Percentiles rank a stretch among this genome's conserved stretches.
Conservation (phyloP, 1,140 invertebrate species). For the Limonius californicus region DNA sequence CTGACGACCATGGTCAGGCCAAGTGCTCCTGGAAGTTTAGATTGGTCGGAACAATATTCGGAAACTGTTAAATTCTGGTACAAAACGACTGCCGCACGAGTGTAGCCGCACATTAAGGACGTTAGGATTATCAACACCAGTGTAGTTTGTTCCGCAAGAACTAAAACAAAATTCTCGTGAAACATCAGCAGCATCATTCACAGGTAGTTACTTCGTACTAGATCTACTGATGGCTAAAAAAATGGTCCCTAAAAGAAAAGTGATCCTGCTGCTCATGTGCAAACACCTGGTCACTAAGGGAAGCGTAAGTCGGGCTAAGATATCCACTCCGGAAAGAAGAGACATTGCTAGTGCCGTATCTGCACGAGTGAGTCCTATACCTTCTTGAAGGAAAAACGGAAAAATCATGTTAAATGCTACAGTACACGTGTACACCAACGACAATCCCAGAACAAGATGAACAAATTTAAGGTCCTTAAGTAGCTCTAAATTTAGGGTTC, state of each 20-base stretch:
- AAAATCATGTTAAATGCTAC: slow-evolving; percentile 67
- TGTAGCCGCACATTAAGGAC: slow-evolving; percentile 58
- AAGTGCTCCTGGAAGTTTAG: slow-evolving; percentile 62
- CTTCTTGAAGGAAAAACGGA: slow-evolving; percentile 60
- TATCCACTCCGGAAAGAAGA: slow-evolving; percentile 58
- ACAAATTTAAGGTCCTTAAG: slow-evolving; percentile 57
- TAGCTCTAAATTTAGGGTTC: slow-evolving; percentile 58
- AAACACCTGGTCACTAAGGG: slow-evolving; percentile 61
- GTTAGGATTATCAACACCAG: slow-evolving; percentile 47
- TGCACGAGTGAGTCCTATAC: slow-evolving; percentile 50
- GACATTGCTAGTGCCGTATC: slow-evolving; percentile 65
- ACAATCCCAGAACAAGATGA: slow-evolving; percentile 61
- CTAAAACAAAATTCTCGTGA: slow-evolving; percentile 39
- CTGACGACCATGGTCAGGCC: slow-evolving; percentile 71
- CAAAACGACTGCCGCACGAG: slow-evolving; percentile 62
- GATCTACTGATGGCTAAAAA: slow-evolving; percentile 46
- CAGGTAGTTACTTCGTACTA: slow-evolving; percentile 40
- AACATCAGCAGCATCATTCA: slow-evolving; percentile 3
- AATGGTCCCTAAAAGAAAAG: slow-evolving; percentile 53
- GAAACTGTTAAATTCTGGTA: slow-evolving; percentile 68
- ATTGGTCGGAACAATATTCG: slow-evolving; percentile 54
- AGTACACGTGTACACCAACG: slow-evolving; percentile 61
- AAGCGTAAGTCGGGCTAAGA: slow-evolving; percentile 59
- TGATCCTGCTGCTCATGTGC: slow-evolving; percentile 54
- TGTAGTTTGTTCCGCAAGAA: slow-evolving; percentile 51